Evolutionary conservation across 1,140 invertebrate species (phyloP).

Genomic region (Mya arenaria): DNA sequence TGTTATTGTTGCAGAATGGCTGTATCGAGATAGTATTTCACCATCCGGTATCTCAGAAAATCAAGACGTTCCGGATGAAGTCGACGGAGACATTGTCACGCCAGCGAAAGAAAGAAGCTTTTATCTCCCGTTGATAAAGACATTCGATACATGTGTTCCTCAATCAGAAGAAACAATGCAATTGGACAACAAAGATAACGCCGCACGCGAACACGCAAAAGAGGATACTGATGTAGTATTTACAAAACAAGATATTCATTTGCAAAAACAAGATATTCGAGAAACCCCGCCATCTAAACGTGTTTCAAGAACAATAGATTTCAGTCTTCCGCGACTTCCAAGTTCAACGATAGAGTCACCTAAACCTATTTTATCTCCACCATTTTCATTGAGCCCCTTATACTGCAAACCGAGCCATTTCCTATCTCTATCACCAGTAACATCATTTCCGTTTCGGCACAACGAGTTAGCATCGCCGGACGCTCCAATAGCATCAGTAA

Average conservation of each 20-base stretch:
- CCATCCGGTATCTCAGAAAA: too few relatives aligned
- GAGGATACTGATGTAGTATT: neutral
- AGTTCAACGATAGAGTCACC: neutral
- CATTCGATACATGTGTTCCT: neutral
- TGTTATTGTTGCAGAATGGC: too few relatives aligned
- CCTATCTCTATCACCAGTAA: conserved; percentile 53
- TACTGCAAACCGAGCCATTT: neutral
- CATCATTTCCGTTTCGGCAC: conserved; percentile 57
- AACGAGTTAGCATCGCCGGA: conserved; percentile 59
- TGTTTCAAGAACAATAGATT: conserved; percentile 10
- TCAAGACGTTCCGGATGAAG: too few relatives aligned
- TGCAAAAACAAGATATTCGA: neutral
- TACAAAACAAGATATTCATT: too few relatives aligned
- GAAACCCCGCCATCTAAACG: conserved; percentile 23
- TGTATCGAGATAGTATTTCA: too few relatives aligned
- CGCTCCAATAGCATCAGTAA: conserved; percentile 19
- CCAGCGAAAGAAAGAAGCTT: neutral
- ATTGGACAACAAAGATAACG: neutral
- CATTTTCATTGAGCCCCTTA: neutral
- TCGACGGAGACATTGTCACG: conserved; percentile 28
- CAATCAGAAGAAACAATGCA: neutral
- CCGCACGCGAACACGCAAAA: neutral
- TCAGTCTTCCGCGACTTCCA: neutral
- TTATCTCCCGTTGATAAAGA: conserved; percentile 31
- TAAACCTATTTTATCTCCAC: too few relatives aligned